phyloP scores from a whole-genome alignment of 2,888 invertebrate genomes.

The Yponomeuta cagnagella region DNA sequence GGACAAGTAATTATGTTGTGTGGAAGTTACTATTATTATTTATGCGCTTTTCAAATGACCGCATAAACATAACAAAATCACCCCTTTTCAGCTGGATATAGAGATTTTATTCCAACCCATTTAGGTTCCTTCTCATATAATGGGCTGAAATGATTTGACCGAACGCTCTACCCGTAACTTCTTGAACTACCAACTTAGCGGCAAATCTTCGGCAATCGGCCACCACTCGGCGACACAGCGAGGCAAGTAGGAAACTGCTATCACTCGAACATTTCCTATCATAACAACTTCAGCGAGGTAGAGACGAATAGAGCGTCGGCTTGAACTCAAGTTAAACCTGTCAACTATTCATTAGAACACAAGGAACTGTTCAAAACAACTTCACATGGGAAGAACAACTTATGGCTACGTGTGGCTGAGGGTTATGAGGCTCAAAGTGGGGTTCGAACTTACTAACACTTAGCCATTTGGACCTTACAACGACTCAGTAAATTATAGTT shows the following conservation, averaged over 20 bases:
- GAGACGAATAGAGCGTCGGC: neutral
- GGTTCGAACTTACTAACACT: too few relatives aligned
- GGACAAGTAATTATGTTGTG: too few relatives aligned
- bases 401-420: too few relatives aligned
- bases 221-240: neutral
- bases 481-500: too few relatives aligned
- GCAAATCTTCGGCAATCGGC: neutral
- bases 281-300: neutral
- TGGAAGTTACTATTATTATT: too few relatives aligned
- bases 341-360: neutral
- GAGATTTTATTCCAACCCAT: neutral
- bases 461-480: too few relatives aligned
- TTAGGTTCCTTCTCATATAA: too few relatives aligned
- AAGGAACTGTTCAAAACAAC: too few relatives aligned
- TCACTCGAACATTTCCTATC: slow-evolving; percentile 11
- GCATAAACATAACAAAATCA: too few relatives aligned
- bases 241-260: neutral
- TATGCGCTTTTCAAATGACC: too few relatives aligned
- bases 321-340: neutral
- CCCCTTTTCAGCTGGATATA: neutral
- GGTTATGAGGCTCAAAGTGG: too few relatives aligned
- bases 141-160: neutral
- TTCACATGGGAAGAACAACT: too few relatives aligned
- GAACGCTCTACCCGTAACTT: neutral
- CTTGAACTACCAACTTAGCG: neutral